Evolutionary conservation across 1,140 invertebrate species (phyloP), one percentile per base, ranked within the genome.

Genomic region (Bombus fervidus): DNA sequence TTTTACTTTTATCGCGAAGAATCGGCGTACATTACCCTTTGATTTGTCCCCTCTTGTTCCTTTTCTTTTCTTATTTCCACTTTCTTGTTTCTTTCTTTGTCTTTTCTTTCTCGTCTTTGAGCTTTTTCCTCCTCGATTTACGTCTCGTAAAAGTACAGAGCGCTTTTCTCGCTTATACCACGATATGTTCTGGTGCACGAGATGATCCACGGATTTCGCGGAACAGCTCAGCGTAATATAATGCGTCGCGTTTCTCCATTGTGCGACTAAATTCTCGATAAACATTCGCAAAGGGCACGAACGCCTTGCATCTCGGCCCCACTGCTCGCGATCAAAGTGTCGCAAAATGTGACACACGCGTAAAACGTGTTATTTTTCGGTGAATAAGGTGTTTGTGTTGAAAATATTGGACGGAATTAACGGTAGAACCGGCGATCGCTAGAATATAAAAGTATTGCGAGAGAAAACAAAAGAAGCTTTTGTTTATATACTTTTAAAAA

Each of bases 181-280:
- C n/a, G 71, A 82, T 73, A 66, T 76, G 72, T 53, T 66, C 41
- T 10, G 8, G 22, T 39, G 43, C 72, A 39, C 31, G n/a, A 47
- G 62, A 64, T 84, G 74, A 79, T 78, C 74, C 75, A 34, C 68
- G 53, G 75, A 79, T 78, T 59, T 78, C 64, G 25, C 10, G 41
- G 31, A 76, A 43, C 28, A 25, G 74, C 73, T 68, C 81, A 41
- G 13, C 6, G 10, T 57, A 22, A 64, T 6, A 59, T 71, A 78
- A 78, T 59, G 25, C 37, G 10, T 22, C n/a, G 47, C n/a, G 9
- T 69, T 71, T 34, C 37, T 25, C 28, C 25, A 10, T 34, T 31
- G 57, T 22, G 15, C 28, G 31, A 15, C 34, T 71, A 84, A 69
- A 84, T 79, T 84, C 75, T 59, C 75, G 82, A 71, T 71, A 84